A percentile compares a stretch with the other conserved stretches of the same genome.
Evolutionary conservation across 2,888 invertebrate species (phyloP).

Genomic region (Agrotis segetum): DNA sequence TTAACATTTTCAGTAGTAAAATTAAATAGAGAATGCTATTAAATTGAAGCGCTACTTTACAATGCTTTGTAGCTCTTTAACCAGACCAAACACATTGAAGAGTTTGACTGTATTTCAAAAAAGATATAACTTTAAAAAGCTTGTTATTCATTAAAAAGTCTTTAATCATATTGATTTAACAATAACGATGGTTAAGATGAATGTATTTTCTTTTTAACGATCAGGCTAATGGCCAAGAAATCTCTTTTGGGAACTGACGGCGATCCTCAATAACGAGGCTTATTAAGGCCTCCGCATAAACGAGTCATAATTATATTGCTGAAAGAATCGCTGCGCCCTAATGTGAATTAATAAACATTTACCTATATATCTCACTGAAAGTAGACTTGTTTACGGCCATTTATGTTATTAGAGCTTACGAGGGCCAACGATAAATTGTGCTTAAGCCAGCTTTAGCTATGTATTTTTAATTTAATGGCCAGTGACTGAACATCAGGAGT

Average conservation of each 20-base stretch:
- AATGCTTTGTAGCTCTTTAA: background rate
- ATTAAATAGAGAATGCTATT: conserved; percentile 20
- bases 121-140: background rate
- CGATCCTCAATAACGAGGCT: background rate
- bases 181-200: background rate
- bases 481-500: conserved; percentile 66
- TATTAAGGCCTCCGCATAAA: background rate
- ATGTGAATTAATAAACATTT: conserved; percentile 64
- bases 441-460: conserved; percentile 70
- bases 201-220: conserved; percentile 12
- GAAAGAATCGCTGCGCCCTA: conserved; percentile 44
- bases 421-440: conserved; percentile 73
- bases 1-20: conserved; percentile 61
- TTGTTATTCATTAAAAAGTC: background rate
- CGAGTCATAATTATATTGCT: conserved; percentile 18
- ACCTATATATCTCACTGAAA: conserved; percentile 62
- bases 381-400: conserved; percentile 71
- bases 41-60: background rate
- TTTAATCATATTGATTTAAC: background rate
- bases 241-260: background rate
- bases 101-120: background rate
- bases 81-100: no score
- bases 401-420: conserved; percentile 70
- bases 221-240: background rate
- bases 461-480: conserved; percentile 73